phyloP scores from a whole-genome alignment of 1,140 invertebrate species.

The Macrobrachium nipponense region DNA sequence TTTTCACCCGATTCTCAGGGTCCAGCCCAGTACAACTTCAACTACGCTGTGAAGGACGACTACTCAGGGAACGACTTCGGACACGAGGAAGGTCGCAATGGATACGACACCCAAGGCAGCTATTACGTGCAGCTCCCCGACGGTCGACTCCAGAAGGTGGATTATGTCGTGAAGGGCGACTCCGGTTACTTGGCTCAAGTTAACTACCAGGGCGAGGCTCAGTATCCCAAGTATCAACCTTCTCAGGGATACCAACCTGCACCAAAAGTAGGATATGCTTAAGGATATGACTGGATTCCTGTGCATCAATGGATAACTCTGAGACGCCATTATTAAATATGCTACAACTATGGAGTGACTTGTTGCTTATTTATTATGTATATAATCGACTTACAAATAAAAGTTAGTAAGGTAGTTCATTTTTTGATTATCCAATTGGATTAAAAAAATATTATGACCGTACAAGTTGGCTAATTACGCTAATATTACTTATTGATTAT shows the following conservation, averaged over 20 bases:
- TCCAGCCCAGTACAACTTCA: slow-evolving; percentile 40
- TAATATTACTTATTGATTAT: no score
- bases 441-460: no score
- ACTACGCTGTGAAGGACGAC: slow-evolving; percentile 37
- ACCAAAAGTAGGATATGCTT: no score
- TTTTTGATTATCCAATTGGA: no score
- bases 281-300: background rate
- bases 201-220: slow-evolving; percentile 28
- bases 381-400: no score
- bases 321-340: no score
- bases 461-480: background rate
- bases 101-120: slow-evolving; percentile 33
- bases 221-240: slow-evolving; percentile 25
- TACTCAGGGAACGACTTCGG: slow-evolving; percentile 38
- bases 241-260: no score
- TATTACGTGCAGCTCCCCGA: slow-evolving; percentile 39
- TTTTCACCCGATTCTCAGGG: background rate
- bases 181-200: slow-evolving; percentile 45
- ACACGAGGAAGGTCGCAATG: slow-evolving; percentile 31
- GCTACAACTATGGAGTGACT: no score
- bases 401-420: no score
- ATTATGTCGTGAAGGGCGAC: slow-evolving; percentile 32
- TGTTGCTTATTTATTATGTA: no score
- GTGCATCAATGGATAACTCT: no score
- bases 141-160: slow-evolving; percentile 34